These are phyloP conservation scores for Cyanoderma ruficeps DNA, from an alignment of 2,113 vertebrate genomes.

Conservation along the genomic window DNA sequence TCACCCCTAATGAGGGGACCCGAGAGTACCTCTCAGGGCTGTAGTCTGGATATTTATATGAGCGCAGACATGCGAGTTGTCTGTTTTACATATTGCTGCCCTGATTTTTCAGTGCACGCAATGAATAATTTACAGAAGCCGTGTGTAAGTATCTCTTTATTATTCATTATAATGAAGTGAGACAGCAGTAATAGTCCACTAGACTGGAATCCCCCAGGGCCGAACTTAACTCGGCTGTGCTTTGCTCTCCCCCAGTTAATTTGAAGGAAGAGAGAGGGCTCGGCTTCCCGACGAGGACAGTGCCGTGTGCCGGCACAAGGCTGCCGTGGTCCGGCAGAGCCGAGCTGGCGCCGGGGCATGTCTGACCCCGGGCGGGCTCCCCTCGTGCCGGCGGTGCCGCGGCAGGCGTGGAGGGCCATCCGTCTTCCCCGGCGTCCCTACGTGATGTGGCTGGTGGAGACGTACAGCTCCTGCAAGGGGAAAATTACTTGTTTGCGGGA, in stretches of 20 bases:
- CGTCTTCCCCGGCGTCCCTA: background rate
- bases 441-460: background rate
- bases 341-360: rapidly evolving
- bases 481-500: background rate
- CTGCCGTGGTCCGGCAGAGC: background rate
- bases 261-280: conserved; percentile 38
- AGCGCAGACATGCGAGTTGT: conserved; percentile 46
- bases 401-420: background rate
- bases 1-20: conserved; percentile 59
- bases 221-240: conserved; percentile 44
- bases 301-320: rapidly evolving
- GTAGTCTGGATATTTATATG: conserved; percentile 64
- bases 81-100: conserved; percentile 71
- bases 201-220: conserved; percentile 73
- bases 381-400: rapidly evolving
- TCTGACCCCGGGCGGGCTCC: background rate
- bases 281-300: background rate
- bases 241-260: conserved; percentile 67
- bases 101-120: conserved; percentile 64
- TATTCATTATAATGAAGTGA: conserved; percentile 82
- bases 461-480: background rate
- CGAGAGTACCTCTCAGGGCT: conserved; percentile 27
- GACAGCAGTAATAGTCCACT: conserved; percentile 79
- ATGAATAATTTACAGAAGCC: conserved; percentile 81
- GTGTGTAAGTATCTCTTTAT: conserved; percentile 80